phyloP scores from a whole-genome alignment of 2,888 invertebrate species.

The Clitarchus hookeri region DNA sequence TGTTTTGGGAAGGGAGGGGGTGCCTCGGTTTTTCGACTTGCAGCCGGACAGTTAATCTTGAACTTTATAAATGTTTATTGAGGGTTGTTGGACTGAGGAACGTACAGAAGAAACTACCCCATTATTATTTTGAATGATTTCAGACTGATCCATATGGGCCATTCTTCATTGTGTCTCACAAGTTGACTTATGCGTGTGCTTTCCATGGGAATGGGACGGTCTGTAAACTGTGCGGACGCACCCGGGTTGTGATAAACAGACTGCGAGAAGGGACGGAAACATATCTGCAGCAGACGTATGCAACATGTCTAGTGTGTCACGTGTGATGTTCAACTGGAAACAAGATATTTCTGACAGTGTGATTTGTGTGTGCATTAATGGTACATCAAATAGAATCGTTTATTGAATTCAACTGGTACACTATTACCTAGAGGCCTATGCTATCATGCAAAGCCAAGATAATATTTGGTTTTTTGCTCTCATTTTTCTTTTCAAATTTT shows the following conservation, averaged over 20 bases:
- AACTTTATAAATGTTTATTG: background rate
- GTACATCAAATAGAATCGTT: background rate
- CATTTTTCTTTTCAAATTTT: background rate
- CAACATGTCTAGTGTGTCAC: background rate
- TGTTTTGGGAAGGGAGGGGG: background rate
- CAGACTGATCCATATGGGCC: background rate
- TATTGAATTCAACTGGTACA: background rate
- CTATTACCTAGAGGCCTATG: background rate
- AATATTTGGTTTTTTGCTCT: background rate
- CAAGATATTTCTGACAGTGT: background rate
- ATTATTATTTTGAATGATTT: background rate
- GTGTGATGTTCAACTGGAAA: background rate
- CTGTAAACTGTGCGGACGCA: background rate
- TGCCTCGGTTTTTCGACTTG: background rate
- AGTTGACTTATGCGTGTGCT: background rate
- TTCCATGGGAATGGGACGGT: background rate
- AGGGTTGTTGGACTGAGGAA: background rate
- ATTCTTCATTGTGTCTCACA: background rate
- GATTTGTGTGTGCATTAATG: slow-evolving; percentile 8
- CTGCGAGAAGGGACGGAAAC: background rate
- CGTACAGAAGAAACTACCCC: background rate
- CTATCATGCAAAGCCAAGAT: slow-evolving; percentile 14
- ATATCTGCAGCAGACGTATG: background rate
- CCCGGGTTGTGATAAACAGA: background rate
- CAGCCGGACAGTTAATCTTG: background rate